Percentiles rank a stretch among this genome's conserved stretches.
These are phyloP conservation scores for Gasterosteus aculeatus DNA, from an alignment of 2,113 vertebrate species.

Conservation along the genomic window DNA sequence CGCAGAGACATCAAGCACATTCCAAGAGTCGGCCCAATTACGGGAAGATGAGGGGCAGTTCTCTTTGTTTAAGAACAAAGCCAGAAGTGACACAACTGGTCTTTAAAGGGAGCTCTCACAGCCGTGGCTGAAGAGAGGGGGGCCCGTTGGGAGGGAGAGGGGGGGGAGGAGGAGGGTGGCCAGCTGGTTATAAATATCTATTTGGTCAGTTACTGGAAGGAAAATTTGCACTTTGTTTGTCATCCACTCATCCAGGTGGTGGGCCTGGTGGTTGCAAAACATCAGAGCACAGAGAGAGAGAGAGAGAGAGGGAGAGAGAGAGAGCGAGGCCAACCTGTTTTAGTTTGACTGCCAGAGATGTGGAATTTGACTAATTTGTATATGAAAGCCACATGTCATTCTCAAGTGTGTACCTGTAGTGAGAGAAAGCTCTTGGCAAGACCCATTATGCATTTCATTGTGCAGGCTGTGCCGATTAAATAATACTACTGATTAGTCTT, in stretches of 20 bases:
- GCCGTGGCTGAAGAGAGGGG: constrained; percentile 52
- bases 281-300: constrained; percentile 45
- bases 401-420: constrained; percentile 48
- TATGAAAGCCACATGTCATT: constrained; percentile 74
- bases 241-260: constrained; percentile 81
- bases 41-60: constrained; percentile 81
- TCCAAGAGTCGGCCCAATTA: constrained; percentile 83
- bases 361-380: constrained; percentile 69
- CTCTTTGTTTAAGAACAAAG: constrained; percentile 86
- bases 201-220: constrained; percentile 84
- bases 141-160: constrained; percentile 49
- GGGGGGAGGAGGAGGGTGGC: constrained; percentile 71
- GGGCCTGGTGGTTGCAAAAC: constrained; percentile 74
- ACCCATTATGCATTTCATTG: constrained; percentile 53
- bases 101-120: constrained; percentile 81
- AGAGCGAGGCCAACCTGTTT: constrained; percentile 65
- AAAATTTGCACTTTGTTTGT: constrained; percentile 81
- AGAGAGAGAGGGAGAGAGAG: constrained; percentile 9
- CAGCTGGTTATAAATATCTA: constrained; percentile 86
- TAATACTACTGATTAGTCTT: constrained; percentile 35
- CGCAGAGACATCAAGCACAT: constrained; percentile 83
- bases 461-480: constrained; percentile 41
- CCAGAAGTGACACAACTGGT: constrained; percentile 82
- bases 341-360: constrained; percentile 53
- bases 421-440: constrained; percentile 48